phyloP scores from a whole-genome alignment of 2,797 vertebrate species.

The Aythya fuligula region DNA sequence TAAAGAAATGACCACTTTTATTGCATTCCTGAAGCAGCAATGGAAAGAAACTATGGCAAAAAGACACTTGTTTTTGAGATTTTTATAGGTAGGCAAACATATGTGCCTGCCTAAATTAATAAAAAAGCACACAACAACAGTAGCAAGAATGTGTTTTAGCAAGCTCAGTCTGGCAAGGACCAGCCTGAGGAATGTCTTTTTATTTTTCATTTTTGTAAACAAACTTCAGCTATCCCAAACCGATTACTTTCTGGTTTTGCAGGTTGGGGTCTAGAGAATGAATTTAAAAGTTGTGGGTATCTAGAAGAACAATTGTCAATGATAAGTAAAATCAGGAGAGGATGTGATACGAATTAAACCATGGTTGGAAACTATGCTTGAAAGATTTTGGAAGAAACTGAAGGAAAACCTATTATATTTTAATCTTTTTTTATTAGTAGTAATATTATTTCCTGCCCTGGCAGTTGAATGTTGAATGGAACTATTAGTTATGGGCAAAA shows the following conservation, averaged over 20 bases:
- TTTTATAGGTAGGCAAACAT: conserved; percentile 25
- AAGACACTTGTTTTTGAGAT: not conserved
- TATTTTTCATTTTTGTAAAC: not conserved
- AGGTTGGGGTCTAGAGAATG: not conserved
- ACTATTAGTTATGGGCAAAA: conserved; percentile 6
- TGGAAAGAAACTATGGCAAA: not conserved
- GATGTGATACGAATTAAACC: not conserved
- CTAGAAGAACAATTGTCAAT: not conserved
- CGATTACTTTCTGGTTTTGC: not conserved
- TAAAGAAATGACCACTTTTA: not conserved
- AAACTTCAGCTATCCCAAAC: not conserved
- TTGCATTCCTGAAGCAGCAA: conserved; percentile 5
- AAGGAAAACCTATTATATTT: conserved; percentile 17
- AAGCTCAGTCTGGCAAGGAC: not conserved
- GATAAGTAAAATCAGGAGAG: conserved; percentile 20
- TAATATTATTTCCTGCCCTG: not conserved
- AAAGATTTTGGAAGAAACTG: not conserved
- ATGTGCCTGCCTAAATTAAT: not conserved
- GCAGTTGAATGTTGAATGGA: conserved; percentile 16
- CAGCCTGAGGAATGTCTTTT: not conserved
- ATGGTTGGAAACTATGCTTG: not conserved
- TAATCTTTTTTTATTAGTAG: not conserved
- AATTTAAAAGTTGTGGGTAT: not conserved
- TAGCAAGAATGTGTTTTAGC: not conserved
- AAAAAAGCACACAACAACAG: not conserved